phyloP scores from a whole-genome alignment of 2,888 invertebrate species.

The Agrilus cyanescens region DNA sequence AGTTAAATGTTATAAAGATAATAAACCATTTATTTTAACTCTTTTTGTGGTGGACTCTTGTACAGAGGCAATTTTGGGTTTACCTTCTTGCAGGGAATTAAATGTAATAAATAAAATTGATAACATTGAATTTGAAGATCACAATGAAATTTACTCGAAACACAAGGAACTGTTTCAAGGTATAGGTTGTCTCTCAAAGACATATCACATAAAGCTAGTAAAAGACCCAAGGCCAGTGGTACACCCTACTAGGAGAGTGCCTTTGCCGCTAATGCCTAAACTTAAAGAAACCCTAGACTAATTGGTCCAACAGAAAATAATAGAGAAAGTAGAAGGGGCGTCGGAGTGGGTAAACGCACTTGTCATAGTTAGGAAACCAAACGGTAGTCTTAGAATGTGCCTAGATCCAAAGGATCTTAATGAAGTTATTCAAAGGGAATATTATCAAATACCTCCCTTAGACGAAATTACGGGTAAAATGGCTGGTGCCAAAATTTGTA shows the following conservation, averaged over 20 bases:
- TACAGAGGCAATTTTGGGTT: background rate
- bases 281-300: slow-evolving; percentile 11
- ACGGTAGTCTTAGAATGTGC: too few species aligned
- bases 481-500: too few species aligned
- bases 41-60: slow-evolving; percentile 8
- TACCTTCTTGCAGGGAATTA: slow-evolving; percentile 2
- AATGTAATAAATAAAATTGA: slow-evolving; percentile 8
- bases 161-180: slow-evolving; percentile 15
- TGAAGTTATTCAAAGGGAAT: too few species aligned
- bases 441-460: too few species aligned
- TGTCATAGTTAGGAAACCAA: too few species aligned
- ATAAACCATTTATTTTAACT: background rate
- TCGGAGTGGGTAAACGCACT: too few species aligned
- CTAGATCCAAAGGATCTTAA: too few species aligned
- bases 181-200: slow-evolving; percentile 13
- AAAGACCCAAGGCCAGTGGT: slow-evolving; percentile 7
- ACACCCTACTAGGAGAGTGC: slow-evolving; percentile 14
- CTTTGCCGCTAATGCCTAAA: slow-evolving; percentile 12
- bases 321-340: background rate
- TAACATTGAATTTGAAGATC: background rate
- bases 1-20: slow-evolving; percentile 7
- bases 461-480: too few species aligned
- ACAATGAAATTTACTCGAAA: background rate
- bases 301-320: slow-evolving; percentile 14
- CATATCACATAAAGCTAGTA: slow-evolving; percentile 11